Conservation (phyloP, 92 coral and sea anemone species). For the Meandrina meandrites region DNA sequence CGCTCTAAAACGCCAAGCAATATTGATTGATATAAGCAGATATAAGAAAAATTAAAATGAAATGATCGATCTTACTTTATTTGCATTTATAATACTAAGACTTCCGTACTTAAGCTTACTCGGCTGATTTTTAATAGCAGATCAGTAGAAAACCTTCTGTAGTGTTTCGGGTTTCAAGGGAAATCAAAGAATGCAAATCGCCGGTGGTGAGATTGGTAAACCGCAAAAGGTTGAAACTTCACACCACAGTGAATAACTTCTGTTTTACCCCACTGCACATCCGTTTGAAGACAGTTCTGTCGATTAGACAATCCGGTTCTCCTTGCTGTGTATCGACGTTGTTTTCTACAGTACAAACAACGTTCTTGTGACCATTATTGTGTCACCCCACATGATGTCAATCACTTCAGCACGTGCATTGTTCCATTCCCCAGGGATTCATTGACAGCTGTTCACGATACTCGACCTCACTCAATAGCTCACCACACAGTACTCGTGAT, state of each 20-base stretch:
- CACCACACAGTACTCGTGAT: constrained; percentile 8
- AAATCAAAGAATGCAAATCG: constrained; percentile 4
- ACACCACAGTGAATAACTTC: not conserved
- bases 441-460: constrained; percentile 61
- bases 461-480: constrained; percentile 58
- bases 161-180: constrained; percentile 3
- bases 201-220: not conserved
- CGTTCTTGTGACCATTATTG: constrained; percentile 36
- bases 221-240: not conserved
- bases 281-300: not conserved
- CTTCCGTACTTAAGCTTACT: not conserved
- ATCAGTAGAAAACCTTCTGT: not conserved
- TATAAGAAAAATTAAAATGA: not conserved
- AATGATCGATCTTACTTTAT: not conserved
- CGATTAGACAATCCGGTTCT: not conserved
- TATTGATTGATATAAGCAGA: too few relatives aligned
- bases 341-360: constrained; percentile 36
- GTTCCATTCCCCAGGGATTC: constrained; percentile 63
- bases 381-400: constrained; percentile 23
- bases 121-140: not conserved
- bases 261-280: not conserved
- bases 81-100: not conserved
- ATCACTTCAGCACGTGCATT: constrained; percentile 27
- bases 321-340: not conserved
- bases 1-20: not conserved